Conservation (phyloP, 2,888 invertebrate genomes). For the Xestia c-nigrum region DNA sequence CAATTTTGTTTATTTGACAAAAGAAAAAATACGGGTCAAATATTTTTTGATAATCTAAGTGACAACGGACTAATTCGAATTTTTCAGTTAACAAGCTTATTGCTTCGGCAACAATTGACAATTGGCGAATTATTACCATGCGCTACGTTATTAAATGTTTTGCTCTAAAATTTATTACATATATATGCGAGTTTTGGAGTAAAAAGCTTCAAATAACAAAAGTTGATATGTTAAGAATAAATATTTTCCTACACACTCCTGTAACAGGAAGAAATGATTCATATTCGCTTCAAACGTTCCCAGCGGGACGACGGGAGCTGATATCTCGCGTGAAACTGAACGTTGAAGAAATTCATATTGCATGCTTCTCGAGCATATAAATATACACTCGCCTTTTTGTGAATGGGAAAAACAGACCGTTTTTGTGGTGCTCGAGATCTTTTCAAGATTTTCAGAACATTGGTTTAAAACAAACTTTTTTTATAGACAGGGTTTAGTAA, state of each 20-base stretch:
- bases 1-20: no score
- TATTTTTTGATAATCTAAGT: no score
- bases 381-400: constrained; percentile 33
- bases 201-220: neutral
- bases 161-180: no score
- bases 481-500: no score
- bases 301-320: constrained; percentile 64
- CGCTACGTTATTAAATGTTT: no score
- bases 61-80: no score
- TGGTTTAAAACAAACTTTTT: neutral
- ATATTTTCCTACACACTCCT: constrained; percentile 37
- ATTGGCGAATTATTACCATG: no score
- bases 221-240: constrained; percentile 2
- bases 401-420: constrained; percentile 22
- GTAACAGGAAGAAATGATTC: constrained; percentile 71
- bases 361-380: constrained; percentile 52
- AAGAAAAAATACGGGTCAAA: no score
- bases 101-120: no score
- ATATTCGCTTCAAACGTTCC: constrained; percentile 70
- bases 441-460: neutral
- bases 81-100: no score
- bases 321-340: constrained; percentile 53
- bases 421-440: neutral
- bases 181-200: neutral
- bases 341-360: constrained; percentile 42